phyloP scores from a whole-genome alignment of 2,113 vertebrate genomes.

The Nothoprocta perdicaria region DNA sequence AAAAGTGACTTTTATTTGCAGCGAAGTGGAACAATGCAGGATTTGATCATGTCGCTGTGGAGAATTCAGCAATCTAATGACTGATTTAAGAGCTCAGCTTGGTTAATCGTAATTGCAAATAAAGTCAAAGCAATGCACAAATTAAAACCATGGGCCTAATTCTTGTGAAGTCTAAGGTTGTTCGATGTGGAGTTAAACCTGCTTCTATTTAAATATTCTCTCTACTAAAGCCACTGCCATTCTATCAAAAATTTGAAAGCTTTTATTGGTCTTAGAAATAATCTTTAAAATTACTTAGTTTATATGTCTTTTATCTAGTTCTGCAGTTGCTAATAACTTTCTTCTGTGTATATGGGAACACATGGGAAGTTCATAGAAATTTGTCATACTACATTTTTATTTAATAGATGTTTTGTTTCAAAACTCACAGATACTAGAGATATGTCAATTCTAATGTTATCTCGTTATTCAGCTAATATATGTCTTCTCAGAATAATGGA shows the following conservation, averaged over 20 bases:
- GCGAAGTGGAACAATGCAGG: neutral
- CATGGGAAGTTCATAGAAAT: neutral
- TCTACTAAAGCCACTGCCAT: neutral
- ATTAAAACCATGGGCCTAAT: neutral
- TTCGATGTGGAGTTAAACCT: neutral
- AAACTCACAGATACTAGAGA: neutral
- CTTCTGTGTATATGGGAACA: neutral
- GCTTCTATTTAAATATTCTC: neutral
- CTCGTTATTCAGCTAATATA: neutral
- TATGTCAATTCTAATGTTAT: neutral
- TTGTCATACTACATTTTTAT: neutral
- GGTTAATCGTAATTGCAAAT: neutral
- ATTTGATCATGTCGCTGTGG: neutral
- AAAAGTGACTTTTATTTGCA: neutral
- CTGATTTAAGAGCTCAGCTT: neutral
- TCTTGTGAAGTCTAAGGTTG: neutral
- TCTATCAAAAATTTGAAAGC: neutral
- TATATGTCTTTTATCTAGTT: neutral
- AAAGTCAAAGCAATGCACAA: neutral
- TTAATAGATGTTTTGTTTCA: neutral
- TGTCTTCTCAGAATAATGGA: accelerated
- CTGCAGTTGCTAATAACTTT: neutral
- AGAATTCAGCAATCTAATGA: neutral
- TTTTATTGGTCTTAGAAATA: neutral
- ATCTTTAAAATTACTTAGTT: neutral